These are phyloP conservation scores for Hydraecia micacea DNA, from an alignment of 2,888 invertebrate genomes.

Conservation along the genomic window DNA sequence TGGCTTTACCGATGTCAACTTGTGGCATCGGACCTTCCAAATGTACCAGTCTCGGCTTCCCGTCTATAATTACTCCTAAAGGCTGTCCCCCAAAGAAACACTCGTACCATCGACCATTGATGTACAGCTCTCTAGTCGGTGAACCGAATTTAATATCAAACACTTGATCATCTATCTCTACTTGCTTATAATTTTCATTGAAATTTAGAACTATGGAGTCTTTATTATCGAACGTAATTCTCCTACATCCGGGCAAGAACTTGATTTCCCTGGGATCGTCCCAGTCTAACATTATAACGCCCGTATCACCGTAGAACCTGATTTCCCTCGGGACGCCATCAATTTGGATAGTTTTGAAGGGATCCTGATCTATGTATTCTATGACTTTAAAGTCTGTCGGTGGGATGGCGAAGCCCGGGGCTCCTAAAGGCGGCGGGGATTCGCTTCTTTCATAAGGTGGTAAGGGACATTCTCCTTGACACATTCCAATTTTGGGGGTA, in stretches of 20 bases:
- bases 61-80: conserved; percentile 94
- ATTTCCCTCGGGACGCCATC: conserved; percentile 95
- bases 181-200: conserved; percentile 93
- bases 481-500: conserved; percentile 81
- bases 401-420: conserved; percentile 81
- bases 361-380: conserved; percentile 90
- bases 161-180: conserved; percentile 93
- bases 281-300: conserved; percentile 95
- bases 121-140: conserved; percentile 96
- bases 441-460: conserved; percentile 78
- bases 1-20: conserved; percentile 95
- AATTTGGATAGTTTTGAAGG: conserved; percentile 95
- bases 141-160: conserved; percentile 97
- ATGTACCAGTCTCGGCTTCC: conserved; percentile 94
- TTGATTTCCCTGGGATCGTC: conserved; percentile 96
- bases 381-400: conserved; percentile 82
- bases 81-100: conserved; percentile 98
- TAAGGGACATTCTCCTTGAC: conserved; percentile 82
- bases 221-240: conserved; percentile 94
- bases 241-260: conserved; percentile 94
- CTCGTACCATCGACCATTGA: conserved; percentile 97
- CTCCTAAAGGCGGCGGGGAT: conserved; percentile 84
- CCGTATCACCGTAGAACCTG: conserved; percentile 96
- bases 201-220: conserved; percentile 92
- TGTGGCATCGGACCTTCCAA: conserved; percentile 98